These are phyloP conservation scores for Sebastes oblongus DNA, from an alignment of 2,797 vertebrate species.

Conservation along the genomic window DNA sequence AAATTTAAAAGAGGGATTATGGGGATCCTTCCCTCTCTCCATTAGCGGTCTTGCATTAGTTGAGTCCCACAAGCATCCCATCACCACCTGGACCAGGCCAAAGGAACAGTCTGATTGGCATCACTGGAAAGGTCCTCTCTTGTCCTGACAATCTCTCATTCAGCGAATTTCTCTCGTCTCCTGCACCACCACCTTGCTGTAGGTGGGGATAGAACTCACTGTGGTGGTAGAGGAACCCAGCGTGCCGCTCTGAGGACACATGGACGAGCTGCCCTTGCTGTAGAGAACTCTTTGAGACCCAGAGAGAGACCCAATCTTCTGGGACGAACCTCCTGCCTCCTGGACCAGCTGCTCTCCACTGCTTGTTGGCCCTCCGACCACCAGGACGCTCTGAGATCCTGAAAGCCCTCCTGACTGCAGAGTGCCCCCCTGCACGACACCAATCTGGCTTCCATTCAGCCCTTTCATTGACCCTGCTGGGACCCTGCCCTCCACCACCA, in stretches of 20 bases:
- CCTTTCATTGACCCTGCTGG: constrained; percentile 57
- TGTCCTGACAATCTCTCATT: background rate
- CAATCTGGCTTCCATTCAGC: constrained; percentile 47
- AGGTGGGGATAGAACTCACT: constrained; percentile 1
- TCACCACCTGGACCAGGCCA: background rate
- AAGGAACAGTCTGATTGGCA: background rate
- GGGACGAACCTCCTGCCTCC: constrained; percentile 15
- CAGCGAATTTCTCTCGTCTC: constrained; percentile 38
- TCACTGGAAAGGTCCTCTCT: background rate
- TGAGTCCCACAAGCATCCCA: constrained; percentile 9
- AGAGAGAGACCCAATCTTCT: background rate
- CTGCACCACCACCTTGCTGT: constrained; percentile 55
- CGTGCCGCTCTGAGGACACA: constrained; percentile 16
- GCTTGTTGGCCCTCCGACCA: constrained; percentile 50
- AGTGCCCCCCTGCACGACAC: constrained; percentile 40
- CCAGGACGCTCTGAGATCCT: constrained; percentile 61
- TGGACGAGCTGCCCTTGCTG: constrained; percentile 17
- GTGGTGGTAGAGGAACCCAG: constrained; percentile 21
- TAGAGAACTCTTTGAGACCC: constrained; percentile 26
- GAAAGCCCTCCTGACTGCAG: constrained; percentile 35
- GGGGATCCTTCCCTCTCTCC: background rate
- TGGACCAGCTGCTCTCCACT: background rate
- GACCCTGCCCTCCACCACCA: constrained; percentile 58
- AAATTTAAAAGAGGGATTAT: background rate
- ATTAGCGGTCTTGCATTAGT: background rate